Evolutionary conservation across 1,140 invertebrate species (phyloP).

Genomic region (Drosophila insularis): DNA sequence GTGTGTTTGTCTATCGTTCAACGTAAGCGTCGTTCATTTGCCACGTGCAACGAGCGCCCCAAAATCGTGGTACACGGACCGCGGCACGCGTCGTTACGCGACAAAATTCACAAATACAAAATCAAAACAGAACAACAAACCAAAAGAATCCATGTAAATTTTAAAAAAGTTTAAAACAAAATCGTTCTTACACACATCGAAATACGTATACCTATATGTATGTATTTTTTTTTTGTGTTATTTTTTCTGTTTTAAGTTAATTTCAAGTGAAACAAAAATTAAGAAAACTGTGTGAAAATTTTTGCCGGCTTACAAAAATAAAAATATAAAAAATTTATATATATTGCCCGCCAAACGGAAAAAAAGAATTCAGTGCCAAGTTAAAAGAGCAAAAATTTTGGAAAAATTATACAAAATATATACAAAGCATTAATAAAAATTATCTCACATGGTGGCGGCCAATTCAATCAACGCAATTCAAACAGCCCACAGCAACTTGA

Average conservation of each 20-base stretch:
- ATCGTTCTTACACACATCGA: too few relatives aligned
- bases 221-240: too few relatives aligned
- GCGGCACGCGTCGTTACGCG: conserved; percentile 11
- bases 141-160: background rate
- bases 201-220: too few relatives aligned
- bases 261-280: too few relatives aligned
- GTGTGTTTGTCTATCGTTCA: conserved; percentile 27
- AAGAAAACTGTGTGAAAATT: background rate
- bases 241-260: too few relatives aligned
- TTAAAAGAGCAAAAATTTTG: background rate
- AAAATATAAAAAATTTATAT: conserved; percentile 4
- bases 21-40: conserved; percentile 63
- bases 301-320: background rate
- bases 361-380: background rate
- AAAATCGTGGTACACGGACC: conserved; percentile 18
- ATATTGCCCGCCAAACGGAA: conserved; percentile 47
- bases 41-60: conserved; percentile 52
- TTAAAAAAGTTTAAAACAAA: background rate
- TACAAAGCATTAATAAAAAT: background rate
- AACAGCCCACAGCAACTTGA: background rate
- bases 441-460: background rate
- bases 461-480: conserved; percentile 10
- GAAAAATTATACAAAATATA: background rate
- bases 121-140: conserved; percentile 15
- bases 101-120: background rate